Evolutionary conservation across 2,113 vertebrate species (phyloP).

Genomic region (Panurus biarmicus): DNA sequence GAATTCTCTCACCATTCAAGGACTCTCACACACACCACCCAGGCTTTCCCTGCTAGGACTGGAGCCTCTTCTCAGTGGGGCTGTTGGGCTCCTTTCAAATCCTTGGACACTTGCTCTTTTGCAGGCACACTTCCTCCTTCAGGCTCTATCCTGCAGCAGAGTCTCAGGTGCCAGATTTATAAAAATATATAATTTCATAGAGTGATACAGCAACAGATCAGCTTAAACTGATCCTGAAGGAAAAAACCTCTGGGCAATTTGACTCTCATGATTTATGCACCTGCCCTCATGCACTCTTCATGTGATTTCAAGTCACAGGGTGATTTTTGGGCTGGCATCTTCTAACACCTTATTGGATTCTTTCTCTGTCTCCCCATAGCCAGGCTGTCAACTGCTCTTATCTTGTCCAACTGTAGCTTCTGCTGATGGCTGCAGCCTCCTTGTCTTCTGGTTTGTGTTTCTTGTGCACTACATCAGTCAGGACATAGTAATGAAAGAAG

Average conservation of each 20-base stretch:
- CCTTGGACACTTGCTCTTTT: background rate
- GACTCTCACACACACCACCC: background rate
- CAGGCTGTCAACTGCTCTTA: background rate
- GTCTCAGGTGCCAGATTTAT: background rate
- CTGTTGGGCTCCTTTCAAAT: background rate
- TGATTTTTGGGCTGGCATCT: background rate
- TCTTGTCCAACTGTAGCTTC: background rate
- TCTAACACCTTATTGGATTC: background rate
- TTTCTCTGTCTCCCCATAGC: background rate
- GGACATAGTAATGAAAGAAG: background rate
- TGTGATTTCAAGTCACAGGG: accelerated
- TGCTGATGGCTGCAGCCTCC: background rate
- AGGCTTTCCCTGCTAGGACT: background rate
- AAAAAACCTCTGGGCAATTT: background rate
- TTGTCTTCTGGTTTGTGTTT: background rate
- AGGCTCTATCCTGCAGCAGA: background rate
- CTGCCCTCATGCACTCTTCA: background rate
- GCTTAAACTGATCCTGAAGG: background rate
- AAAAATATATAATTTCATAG: background rate
- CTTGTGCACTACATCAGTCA: background rate
- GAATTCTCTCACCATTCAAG: background rate
- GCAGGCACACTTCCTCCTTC: background rate
- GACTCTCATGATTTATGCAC: background rate
- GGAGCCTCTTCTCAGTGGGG: background rate
- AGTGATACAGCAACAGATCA: accelerated